Evolutionary conservation across 2,113 vertebrate genomes (phyloP), one percentile per base, ranked within the genome.

Genomic region (Smithornis capensis): DNA sequence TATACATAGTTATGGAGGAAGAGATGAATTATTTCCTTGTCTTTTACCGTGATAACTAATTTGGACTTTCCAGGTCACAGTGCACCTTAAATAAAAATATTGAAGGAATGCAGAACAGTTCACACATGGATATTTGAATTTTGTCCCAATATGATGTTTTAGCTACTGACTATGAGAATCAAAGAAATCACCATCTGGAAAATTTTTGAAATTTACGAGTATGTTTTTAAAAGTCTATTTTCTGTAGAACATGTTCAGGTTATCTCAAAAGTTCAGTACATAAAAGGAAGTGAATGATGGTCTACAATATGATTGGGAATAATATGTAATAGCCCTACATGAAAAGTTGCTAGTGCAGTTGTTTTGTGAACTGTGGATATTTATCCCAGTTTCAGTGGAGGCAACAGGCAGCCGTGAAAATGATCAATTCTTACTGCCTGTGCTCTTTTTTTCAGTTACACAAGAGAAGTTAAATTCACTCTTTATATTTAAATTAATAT

Each of bases 401-500:
- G 15, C 76, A 90, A 69, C 59, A 83, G 35, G 55, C 74, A 88
- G 63, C 87, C 85, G 63, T 91, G 82, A 83, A 91, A 92, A 94
- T 21, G 38, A 69, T 75, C 17, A 13, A 29, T 88, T 92, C n/a
- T 82, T 90, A 73, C 23, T 88, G 78, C 89, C 55, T 70, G 17
- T 11, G 7, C 63, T 90, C 45, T 85, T 91, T 76, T 73, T 95
- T 94, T 91, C 75, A 67, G 27, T 88, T 93, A 33, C 8, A 70
- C 47, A 55, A 24, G 89, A 76, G 47, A 92, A 76, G 50, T 73
- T 88, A 59, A 50, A 69, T 74, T 85, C 60, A 85, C 59, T 93
- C 82, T 96, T 87, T 83, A 65, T 59, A 63, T 27, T 35, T 90
- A 59, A 91, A 80, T 95, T 83, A 94, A 67, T 94, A 95, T 76